Percentiles rank a stretch among this genome's conserved stretches.
These are phyloP conservation scores for Blastobasis lacticolella DNA, from an alignment of 2,888 invertebrate genomes.

Conservation along the genomic window DNA sequence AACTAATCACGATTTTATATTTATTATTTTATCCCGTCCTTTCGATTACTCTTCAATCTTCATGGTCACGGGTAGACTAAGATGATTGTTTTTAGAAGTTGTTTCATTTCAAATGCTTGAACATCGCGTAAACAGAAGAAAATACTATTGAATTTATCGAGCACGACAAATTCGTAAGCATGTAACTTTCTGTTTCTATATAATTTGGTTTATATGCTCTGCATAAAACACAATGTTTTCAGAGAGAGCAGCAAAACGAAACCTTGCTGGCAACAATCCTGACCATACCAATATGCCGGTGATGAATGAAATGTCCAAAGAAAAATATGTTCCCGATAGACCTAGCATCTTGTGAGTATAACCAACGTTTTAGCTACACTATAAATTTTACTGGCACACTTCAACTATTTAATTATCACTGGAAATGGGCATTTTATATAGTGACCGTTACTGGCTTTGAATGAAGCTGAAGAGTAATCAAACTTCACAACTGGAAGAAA, in stretches of 20 bases:
- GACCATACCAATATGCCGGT: slow-evolving; percentile 15
- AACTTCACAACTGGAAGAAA: too few species aligned
- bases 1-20: slow-evolving; percentile 6
- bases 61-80: too few species aligned
- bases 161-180: too few species aligned
- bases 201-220: neutral
- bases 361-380: neutral
- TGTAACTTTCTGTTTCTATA: neutral
- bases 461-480: too few species aligned
- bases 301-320: slow-evolving; percentile 16
- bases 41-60: too few species aligned
- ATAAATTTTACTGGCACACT: neutral
- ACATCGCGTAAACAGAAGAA: neutral
- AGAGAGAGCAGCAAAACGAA: slow-evolving; percentile 24
- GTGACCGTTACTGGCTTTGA: too few species aligned
- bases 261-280: slow-evolving; percentile 29
- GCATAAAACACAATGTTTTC: slow-evolving; percentile 9
- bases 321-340: slow-evolving; percentile 19
- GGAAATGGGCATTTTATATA: too few species aligned
- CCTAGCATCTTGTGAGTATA: slow-evolving; percentile 30
- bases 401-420: too few species aligned
- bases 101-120: neutral
- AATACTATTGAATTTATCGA: too few species aligned
- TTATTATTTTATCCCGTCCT: neutral
- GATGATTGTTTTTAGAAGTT: neutral